Evolutionary conservation across 2,113 vertebrate species (phyloP).

Genomic region (Antechinus flavipes): DNA sequence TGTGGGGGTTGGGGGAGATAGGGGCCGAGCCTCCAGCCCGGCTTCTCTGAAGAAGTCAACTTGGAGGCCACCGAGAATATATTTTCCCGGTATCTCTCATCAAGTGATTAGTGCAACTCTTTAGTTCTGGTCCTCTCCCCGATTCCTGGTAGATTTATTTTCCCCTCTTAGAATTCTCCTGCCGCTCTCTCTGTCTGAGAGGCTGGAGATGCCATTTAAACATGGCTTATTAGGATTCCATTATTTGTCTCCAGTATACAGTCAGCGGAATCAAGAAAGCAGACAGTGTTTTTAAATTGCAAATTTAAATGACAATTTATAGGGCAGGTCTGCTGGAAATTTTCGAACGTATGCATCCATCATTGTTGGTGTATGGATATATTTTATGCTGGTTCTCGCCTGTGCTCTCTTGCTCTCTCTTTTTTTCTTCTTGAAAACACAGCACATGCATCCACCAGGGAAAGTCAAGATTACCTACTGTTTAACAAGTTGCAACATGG

Average conservation of each 20-base stretch:
- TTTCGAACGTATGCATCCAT: conserved; percentile 73
- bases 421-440: conserved; percentile 35
- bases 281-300: conserved; percentile 81
- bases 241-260: conserved; percentile 78
- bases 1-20: background rate
- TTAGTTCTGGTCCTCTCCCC: conserved; percentile 75
- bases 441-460: conserved; percentile 49
- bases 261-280: conserved; percentile 79
- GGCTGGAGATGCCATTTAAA: conserved; percentile 79
- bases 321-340: conserved; percentile 81
- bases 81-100: conserved; percentile 71
- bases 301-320: conserved; percentile 82
- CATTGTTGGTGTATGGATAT: conserved; percentile 44
- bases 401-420: conserved; percentile 15
- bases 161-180: conserved; percentile 76
- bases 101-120: conserved; percentile 77
- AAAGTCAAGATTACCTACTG: conserved; percentile 54
- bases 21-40: conserved; percentile 58
- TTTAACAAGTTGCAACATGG: conserved; percentile 54
- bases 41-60: conserved; percentile 61
- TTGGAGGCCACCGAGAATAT: conserved; percentile 70
- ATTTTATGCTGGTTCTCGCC: conserved; percentile 32
- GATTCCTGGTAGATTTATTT: conserved; percentile 78
- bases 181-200: conserved; percentile 70
- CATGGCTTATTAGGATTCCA: conserved; percentile 81